Evolutionary conservation across 2,888 invertebrate species (phyloP).

Genomic region (Drosophila nr. fundita): DNA sequence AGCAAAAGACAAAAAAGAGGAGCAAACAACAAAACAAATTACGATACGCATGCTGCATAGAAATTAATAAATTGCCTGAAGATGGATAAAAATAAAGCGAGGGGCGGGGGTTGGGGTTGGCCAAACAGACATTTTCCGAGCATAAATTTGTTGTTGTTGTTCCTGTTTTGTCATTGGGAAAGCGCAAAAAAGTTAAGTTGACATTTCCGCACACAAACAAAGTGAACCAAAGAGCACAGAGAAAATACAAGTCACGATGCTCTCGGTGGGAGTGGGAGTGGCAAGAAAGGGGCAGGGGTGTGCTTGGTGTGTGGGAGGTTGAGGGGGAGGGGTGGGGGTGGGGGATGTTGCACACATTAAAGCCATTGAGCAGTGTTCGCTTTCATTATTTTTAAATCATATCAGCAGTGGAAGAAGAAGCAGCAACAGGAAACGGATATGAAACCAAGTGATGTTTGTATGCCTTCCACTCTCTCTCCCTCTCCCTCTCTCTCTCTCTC

Average conservation of each 20-base stretch:
- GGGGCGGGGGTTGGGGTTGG: neutral
- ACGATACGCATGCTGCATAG: conserved; percentile 74
- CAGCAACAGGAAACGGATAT: conserved; percentile 72
- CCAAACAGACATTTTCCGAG: conserved; percentile 43
- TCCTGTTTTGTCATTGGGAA: conserved; percentile 47
- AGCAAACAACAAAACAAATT: conserved; percentile 66
- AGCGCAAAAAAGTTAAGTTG: conserved; percentile 71
- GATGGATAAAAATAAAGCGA: neutral
- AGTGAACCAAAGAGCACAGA: neutral
- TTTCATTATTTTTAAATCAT: conserved; percentile 81
- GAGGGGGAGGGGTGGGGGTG: neutral
- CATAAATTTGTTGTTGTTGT: conserved; percentile 34
- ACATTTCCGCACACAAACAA: conserved; percentile 66
- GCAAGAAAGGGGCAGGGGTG: neutral
- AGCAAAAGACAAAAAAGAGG: neutral
- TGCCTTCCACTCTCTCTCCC: neutral
- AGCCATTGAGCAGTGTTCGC: conserved; percentile 58
- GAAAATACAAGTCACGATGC: conserved; percentile 47
- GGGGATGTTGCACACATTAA: conserved; percentile 39
- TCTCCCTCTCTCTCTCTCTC: conserved; percentile 1
- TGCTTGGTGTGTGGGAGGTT: neutral
- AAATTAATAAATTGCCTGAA: conserved; percentile 73
- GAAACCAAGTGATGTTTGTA: conserved; percentile 64
- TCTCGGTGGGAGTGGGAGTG: neutral
- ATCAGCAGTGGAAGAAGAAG: conserved; percentile 52